Conservation (phyloP, 2,113 vertebrate species). For the Apaloderma vittatum region DNA sequence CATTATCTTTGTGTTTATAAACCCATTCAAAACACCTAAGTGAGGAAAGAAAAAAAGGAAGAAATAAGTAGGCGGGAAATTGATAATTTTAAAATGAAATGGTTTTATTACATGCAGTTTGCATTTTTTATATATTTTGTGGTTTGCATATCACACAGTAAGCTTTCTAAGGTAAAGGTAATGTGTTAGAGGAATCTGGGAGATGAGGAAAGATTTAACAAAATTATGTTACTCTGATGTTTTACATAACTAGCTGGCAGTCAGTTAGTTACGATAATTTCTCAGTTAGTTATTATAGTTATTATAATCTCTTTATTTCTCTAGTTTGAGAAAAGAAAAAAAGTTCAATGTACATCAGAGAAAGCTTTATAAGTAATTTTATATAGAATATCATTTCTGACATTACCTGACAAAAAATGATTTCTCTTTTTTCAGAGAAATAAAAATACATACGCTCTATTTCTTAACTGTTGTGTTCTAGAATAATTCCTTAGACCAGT, state of each 20-base stretch:
- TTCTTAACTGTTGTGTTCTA: not conserved
- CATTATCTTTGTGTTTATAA: not conserved
- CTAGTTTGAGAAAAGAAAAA: not conserved
- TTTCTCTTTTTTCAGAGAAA: not conserved
- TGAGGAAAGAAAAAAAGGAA: not conserved
- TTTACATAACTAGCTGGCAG: not conserved
- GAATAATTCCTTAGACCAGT: not conserved
- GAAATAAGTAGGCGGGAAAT: not conserved
- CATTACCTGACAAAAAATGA: not conserved
- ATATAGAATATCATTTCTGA: not conserved
- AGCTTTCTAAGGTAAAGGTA: not conserved
- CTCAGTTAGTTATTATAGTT: not conserved
- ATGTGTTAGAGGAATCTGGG: not conserved
- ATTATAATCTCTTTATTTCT: not conserved
- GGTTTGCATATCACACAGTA: not conserved
- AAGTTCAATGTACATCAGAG: not conserved
- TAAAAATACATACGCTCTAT: not conserved
- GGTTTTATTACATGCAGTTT: not conserved
- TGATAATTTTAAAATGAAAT: not conserved
- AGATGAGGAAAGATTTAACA: not conserved
- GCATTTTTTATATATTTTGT: not conserved
- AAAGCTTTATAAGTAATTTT: not conserved
- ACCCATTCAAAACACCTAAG: not conserved
- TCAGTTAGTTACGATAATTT: not conserved
- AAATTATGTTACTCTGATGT: not conserved